Evolutionary conservation across 2,888 invertebrate genomes (phyloP).

Genomic region (Hanleya hanleyi): DNA sequence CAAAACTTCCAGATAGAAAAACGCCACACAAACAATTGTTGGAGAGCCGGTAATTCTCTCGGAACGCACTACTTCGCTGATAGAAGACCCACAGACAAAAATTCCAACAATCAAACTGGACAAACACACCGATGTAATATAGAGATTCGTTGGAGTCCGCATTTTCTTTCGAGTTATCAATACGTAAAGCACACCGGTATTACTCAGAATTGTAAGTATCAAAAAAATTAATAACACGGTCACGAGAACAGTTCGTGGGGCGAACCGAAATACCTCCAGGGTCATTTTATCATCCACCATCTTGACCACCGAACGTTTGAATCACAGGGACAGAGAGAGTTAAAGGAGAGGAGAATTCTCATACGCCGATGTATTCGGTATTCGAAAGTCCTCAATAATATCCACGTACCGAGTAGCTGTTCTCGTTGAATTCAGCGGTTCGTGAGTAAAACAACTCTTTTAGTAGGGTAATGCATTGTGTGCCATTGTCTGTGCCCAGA

Average conservation of each 20-base stretch:
- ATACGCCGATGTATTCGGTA: no score
- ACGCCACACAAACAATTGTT: neutral
- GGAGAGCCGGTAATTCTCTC: neutral
- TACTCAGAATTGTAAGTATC: neutral
- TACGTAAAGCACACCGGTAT: neutral
- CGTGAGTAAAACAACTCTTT: no score
- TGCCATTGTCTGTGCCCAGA: no score
- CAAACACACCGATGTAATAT: neutral
- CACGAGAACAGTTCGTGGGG: neutral
- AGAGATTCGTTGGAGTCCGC: neutral
- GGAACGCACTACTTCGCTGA: neutral
- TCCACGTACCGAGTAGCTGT: no score
- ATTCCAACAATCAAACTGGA: neutral
- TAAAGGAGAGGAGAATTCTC: no score
- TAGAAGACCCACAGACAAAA: neutral
- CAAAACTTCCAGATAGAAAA: neutral
- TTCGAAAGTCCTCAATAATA: no score
- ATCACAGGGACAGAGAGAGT: no score
- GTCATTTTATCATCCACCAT: neutral
- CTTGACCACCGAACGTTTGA: no score
- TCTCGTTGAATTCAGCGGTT: no score
- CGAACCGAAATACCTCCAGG: neutral
- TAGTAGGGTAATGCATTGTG: no score
- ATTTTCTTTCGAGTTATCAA: neutral
- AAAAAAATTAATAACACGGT: neutral